Percentiles rank a stretch among this genome's conserved stretches.
phyloP scores from a whole-genome alignment of 2,888 invertebrate species.

The Pantelozetes paolii region DNA sequence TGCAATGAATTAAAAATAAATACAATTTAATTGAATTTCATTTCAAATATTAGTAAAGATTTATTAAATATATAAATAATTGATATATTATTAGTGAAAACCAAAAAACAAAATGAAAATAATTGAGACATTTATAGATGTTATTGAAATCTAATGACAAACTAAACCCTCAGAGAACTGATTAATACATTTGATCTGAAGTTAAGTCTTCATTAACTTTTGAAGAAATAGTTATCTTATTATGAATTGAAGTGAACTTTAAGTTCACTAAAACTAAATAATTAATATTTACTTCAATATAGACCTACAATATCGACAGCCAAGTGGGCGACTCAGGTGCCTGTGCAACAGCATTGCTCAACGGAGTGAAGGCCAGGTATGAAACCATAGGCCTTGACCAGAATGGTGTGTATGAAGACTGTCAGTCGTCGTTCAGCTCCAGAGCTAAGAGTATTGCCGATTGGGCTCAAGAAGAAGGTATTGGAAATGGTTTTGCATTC shows the following conservation, averaged over 20 bases:
- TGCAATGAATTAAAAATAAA: too few species aligned
- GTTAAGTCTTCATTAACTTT: too few species aligned
- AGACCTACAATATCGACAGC: constrained; percentile 48
- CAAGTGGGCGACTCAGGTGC: constrained; percentile 49
- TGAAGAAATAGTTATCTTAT: too few species aligned
- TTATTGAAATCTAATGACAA: too few species aligned
- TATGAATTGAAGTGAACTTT: background rate
- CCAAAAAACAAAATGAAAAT: too few species aligned
- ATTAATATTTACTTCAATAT: constrained; percentile 16
- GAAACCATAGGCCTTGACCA: constrained; percentile 47
- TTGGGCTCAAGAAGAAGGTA: constrained; percentile 50
- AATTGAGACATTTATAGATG: too few species aligned
- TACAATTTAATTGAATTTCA: too few species aligned
- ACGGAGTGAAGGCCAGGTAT: constrained; percentile 49
- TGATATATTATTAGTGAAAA: too few species aligned
- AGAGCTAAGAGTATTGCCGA: constrained; percentile 46
- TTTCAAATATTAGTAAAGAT: too few species aligned
- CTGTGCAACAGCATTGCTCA: constrained; percentile 50
- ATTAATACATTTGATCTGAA: too few species aligned
- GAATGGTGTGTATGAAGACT: constrained; percentile 46
- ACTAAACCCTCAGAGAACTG: too few species aligned
- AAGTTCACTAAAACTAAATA: background rate
- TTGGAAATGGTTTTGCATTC: background rate
- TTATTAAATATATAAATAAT: too few species aligned
- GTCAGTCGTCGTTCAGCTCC: constrained; percentile 44